Percentiles rank a stretch among this genome's conserved stretches.
phyloP scores from a whole-genome alignment of 1,140 invertebrate species.

The Proctacanthus coquilletti region DNA sequence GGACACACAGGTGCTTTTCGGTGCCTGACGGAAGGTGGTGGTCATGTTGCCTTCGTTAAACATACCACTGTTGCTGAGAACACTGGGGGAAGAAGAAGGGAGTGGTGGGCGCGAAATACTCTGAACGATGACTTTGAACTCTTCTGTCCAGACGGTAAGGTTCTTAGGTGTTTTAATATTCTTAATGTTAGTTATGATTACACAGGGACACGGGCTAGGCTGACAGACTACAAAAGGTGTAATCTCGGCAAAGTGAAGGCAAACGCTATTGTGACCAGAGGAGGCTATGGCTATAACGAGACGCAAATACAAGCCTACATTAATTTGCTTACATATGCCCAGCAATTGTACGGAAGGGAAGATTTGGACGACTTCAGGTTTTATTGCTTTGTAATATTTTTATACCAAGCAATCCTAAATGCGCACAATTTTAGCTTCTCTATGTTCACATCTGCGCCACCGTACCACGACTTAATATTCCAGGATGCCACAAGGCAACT shows the following conservation, averaged over 20 bases:
- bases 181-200: slow-evolving; percentile 9
- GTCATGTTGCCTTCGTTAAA: slow-evolving; percentile 88
- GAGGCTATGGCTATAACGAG: slow-evolving; percentile 55
- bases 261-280: slow-evolving; percentile 79
- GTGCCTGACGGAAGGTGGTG: slow-evolving; percentile 87
- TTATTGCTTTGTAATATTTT: too few relatives aligned
- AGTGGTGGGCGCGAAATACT: slow-evolving; percentile 87
- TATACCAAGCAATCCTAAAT: neutral
- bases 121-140: slow-evolving; percentile 85
- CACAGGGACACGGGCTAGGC: slow-evolving; percentile 51
- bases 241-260: slow-evolving; percentile 84
- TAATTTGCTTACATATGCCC: slow-evolving; percentile 78
- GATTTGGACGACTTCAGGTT: slow-evolving; percentile 70
- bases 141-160: slow-evolving; percentile 74
- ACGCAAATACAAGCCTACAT: slow-evolving; percentile 70
- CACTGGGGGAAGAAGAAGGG: slow-evolving; percentile 72
- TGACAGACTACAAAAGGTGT: slow-evolving; percentile 66
- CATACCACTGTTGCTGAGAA: slow-evolving; percentile 84
- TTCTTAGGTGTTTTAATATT: slow-evolving; percentile 3
- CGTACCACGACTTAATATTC: slow-evolving; percentile 78
- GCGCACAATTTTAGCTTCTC: slow-evolving; percentile 64
- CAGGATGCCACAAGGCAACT: slow-evolving; percentile 80
- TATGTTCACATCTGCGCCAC: slow-evolving; percentile 71
- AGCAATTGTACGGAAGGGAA: slow-evolving; percentile 77
- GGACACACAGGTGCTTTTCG: slow-evolving; percentile 80